A percentile compares a stretch with the other conserved stretches of the same genome.
These are phyloP conservation scores for Hemitrygon akajei DNA, from an alignment of 2,797 vertebrate genomes.

Conservation along the genomic window DNA sequence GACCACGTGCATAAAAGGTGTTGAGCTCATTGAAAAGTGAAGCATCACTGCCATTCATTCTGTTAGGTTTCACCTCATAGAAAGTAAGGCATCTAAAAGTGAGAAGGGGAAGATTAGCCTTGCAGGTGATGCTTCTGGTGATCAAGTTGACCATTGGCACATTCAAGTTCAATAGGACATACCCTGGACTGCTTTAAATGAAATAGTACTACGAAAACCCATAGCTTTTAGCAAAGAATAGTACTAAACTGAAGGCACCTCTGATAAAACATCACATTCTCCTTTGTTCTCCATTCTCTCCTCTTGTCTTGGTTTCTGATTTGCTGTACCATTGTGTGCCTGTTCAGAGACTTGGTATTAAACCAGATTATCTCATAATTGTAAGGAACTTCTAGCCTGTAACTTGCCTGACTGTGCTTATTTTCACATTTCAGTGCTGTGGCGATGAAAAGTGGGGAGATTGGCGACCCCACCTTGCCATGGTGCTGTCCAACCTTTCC, in stretches of 20 bases:
- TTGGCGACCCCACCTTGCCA: conserved; percentile 93
- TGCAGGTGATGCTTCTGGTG: not conserved
- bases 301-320: no score
- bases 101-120: not conserved
- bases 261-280: not conserved
- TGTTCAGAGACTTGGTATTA: not conserved
- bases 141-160: not conserved
- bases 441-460: conserved; percentile 98
- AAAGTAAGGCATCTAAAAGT: no score
- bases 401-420: not conserved
- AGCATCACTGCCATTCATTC: no score
- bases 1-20: no score
- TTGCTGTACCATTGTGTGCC: not conserved
- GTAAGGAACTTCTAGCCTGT: not conserved
- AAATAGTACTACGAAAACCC: not conserved
- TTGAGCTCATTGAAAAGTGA: no score
- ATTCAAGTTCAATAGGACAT: not conserved
- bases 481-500: conserved; percentile 92
- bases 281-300: no score
- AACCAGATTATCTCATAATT: not conserved
- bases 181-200: not conserved
- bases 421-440: conserved; percentile 69
- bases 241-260: not conserved
- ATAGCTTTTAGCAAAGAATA: not conserved
- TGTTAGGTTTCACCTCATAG: no score